Conservation (phyloP, 2,113 vertebrate genomes). For the Puma concolor region DNA sequence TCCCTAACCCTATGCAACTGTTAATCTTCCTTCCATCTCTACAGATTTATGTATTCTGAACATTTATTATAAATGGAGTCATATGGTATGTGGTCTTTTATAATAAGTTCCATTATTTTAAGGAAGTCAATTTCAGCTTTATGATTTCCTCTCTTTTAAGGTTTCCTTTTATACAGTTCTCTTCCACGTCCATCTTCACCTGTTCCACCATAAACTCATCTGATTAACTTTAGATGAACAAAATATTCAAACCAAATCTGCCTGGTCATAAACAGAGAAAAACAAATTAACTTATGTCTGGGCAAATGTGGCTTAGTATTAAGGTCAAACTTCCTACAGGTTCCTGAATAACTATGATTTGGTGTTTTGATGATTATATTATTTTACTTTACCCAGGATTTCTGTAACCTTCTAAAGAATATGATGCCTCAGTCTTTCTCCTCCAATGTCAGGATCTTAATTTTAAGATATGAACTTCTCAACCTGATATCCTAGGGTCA, state of each 20-base stretch:
- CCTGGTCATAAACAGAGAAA: neutral
- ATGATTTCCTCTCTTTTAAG: neutral
- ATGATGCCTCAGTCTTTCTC: neutral
- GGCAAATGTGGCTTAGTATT: neutral
- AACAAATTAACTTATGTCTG: neutral
- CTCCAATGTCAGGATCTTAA: neutral
- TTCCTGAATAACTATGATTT: neutral
- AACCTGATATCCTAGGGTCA: neutral
- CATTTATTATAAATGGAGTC: neutral
- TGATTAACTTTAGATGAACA: neutral
- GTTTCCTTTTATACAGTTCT: neutral
- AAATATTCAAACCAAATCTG: neutral
- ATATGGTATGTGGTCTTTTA: neutral
- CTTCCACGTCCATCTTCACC: neutral
- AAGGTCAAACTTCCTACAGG: neutral
- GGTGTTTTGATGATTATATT: neutral
- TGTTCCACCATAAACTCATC: neutral
- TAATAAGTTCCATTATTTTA: neutral
- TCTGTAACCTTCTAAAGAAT: neutral
- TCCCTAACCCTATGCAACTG: neutral
- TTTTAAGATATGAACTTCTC: neutral
- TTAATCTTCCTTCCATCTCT: neutral
- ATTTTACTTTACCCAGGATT: neutral
- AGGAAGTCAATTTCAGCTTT: neutral
- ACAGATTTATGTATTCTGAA: neutral